Conservation (phyloP, 2,113 vertebrate species). For the Sebastes fasciatus region DNA sequence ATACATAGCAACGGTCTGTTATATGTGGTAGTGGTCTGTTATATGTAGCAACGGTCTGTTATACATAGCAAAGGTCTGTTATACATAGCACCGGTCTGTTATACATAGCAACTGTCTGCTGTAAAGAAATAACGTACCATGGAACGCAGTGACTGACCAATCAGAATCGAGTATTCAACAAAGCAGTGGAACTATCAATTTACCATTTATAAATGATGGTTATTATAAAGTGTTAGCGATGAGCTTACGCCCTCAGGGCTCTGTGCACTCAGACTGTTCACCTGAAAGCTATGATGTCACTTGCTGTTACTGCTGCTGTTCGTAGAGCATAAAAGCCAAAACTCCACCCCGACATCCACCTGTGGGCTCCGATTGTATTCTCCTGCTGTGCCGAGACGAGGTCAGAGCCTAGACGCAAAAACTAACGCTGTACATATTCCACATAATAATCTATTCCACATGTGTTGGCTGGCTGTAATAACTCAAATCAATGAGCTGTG, state of each 20-base stretch:
- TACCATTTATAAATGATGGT: no score
- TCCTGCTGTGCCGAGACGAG: neutral
- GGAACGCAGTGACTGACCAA: no score
- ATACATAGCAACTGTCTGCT: no score
- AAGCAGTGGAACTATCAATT: no score
- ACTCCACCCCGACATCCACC: neutral
- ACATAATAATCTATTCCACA: constrained; percentile 1
- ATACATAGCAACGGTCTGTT: no score
- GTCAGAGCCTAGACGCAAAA: neutral
- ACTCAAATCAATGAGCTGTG: constrained; percentile 12
- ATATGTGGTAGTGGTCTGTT: no score
- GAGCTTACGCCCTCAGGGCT: neutral
- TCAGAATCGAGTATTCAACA: no score
- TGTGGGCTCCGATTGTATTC: neutral
- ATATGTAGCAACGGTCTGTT: no score
- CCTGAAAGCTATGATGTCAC: neutral
- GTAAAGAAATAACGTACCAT: no score
- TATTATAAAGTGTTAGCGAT: no score
- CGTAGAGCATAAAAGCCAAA: neutral
- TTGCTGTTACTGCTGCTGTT: neutral
- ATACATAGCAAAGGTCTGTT: no score
- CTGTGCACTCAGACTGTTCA: neutral
- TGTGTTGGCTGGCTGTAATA: neutral
- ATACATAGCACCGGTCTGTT: no score
- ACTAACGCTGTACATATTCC: neutral